Evolutionary conservation across 2,888 invertebrate genomes (phyloP), one percentile per base, ranked within the genome.

Genomic region (Loripinus fragilis): DNA sequence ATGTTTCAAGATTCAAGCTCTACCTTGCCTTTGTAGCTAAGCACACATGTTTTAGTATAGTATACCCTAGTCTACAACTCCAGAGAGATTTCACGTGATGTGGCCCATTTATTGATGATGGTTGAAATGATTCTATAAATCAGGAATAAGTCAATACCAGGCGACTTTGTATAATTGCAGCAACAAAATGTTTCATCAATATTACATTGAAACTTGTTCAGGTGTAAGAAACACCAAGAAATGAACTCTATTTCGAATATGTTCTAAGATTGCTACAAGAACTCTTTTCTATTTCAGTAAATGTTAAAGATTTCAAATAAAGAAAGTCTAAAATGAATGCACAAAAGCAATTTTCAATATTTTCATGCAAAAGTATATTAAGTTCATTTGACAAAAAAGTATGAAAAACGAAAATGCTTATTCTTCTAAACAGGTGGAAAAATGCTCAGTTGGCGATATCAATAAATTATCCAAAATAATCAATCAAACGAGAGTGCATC

Each of bases 141-240:
- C 33, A 60, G n/a, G 8, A 60, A 20, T 17, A 60, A n/a, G 60
- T 60, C 60, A 17, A 60, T 60, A 33, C 17, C 33, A 10, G 28
- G 60, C 60, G 1, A 60, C 7, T 8, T 17, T 20, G n/a, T 33
- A 3, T 60, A 60, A 60, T 60, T 60, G 60, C 2, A 28, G 60
- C 33, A 28, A 60, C 60, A 60, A 60, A 60, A 5, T 60, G 33
- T n/a, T 60, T 2, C 23, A 60, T 60, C 60, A 28, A 33, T 60
- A 60, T 17, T 33, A 17, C 30, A n/a, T 60, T 60, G 60, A 60
- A 52, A 52, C 23, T 15, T 52, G 25, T 25, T 25, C 8, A 17
- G 15, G 52, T 25, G 52, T 1, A 52, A 52, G 52, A 20, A 52
- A 23, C 23, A 25, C 25, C 25, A 52, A 52, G 52, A 52, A 52